Percentiles rank a stretch among this genome's conserved stretches.
Evolutionary conservation across 2,888 invertebrate species (phyloP).

Genomic region (Opisthograptis luteolata): DNA sequence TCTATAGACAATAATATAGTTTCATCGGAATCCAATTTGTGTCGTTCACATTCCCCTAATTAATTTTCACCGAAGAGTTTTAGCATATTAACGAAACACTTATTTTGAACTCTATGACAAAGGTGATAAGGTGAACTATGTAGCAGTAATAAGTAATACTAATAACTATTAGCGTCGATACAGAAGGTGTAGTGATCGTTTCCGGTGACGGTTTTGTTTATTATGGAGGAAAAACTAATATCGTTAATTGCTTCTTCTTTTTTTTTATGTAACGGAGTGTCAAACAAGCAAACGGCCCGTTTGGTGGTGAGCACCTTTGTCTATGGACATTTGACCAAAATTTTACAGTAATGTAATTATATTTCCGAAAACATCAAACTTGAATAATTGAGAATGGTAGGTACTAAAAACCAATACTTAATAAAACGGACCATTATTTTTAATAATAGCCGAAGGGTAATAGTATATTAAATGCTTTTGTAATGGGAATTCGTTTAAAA

Average conservation of each 20-base stretch:
- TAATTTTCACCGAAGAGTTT: conserved; percentile 34
- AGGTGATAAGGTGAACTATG: neutral
- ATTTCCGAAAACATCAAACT: neutral
- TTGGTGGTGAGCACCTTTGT: too few relatives aligned
- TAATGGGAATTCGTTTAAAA: neutral
- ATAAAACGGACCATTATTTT: too few relatives aligned
- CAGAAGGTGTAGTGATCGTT: neutral
- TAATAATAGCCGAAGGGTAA: neutral
- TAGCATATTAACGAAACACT: conserved; percentile 16
- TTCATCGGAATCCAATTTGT: conserved; percentile 35
- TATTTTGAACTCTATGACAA: conserved; percentile 16
- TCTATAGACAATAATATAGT: conserved; percentile 27
- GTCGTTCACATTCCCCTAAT: conserved; percentile 32
- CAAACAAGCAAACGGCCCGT: too few relatives aligned
- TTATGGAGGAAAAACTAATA: neutral
- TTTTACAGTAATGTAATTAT: too few relatives aligned
- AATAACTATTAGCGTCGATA: too few relatives aligned
- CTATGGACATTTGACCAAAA: too few relatives aligned
- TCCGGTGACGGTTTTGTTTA: neutral
- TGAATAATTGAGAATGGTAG: too few relatives aligned
- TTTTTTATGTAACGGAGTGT: too few relatives aligned
- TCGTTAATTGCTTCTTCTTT: too few relatives aligned
- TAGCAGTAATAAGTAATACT: neutral
- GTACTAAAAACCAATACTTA: too few relatives aligned
- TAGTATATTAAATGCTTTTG: neutral